Base-by-base conservation (phyloP, 64 coral and sea anemone species). In the Trachythela sp. region DNA sequence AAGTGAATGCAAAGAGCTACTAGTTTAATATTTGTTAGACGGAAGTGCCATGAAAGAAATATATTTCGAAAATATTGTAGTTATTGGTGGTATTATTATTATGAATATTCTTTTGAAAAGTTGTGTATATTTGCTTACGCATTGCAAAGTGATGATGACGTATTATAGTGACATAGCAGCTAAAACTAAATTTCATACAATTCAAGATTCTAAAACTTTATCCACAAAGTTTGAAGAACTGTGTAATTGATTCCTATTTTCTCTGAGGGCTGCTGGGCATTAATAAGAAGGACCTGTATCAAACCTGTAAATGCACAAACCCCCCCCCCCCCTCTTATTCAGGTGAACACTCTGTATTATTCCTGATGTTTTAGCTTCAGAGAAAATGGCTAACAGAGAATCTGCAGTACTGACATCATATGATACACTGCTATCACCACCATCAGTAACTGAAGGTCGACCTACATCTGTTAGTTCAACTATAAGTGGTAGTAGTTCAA, bases 351-450 rank as follows among this genome's bases (percentile, higher is more conserved):
- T 60, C 86, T 45, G 26, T 90, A 32, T 50, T 80, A 71, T 83
- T 80, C 80, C 30, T 80, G 37, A 36, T 80, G 31, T 38, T 13
- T n/a, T 80, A 99, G 96, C 96, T 39, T 92, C 94, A 37, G 96
- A 94, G 70, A 99, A 99, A 83, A 70, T 99, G 68, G 83, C 91
- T 0, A 99, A 92, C 59, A 87, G 67, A n/a, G 96, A 91, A n/a
- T 90, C 90, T 85, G 91, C 96, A 56, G 91, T 99, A 38, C 75
- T 99, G 31, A 99, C 93, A 24, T 94, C 96, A 6, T 99, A 89
- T 91, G 96, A 99, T 58, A 86, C 93, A 58, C 24, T 99, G 33
- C 89, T 91, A 70, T 99, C 96, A 20, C 91, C 96, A 17, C 89
- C 93, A 30, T 6, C 86, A 5, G 92, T 64, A 86, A 94, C 94